Conservation (phyloP, 2,888 invertebrate genomes). For the Neoscelio sp. region DNA sequence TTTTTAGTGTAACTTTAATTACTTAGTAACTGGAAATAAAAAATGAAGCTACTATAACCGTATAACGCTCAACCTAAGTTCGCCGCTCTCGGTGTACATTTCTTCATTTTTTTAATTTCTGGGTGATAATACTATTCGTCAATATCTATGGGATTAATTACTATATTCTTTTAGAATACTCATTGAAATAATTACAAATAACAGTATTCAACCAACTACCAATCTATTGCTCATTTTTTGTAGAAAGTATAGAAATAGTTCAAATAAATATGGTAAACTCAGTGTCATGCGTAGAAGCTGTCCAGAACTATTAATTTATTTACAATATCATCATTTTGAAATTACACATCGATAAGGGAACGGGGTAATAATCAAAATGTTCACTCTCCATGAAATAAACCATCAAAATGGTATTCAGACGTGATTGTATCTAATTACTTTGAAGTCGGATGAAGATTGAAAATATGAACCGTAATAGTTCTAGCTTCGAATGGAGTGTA, state of each 20-base stretch:
- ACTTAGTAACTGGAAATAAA: too few relatives aligned
- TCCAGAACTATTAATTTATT: constrained; percentile 11
- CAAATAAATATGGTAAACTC: constrained; percentile 11
- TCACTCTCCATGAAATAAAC: constrained; percentile 39
- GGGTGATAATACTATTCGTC: too few relatives aligned
- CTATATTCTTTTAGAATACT: too few relatives aligned
- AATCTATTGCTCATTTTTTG: constrained; percentile 11
- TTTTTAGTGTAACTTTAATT: too few relatives aligned
- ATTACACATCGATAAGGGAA: constrained; percentile 13
- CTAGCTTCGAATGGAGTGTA: not conserved
- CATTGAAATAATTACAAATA: too few relatives aligned
- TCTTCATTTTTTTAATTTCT: too few relatives aligned
- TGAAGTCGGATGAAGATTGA: constrained; percentile 39
- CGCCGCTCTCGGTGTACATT: too few relatives aligned
- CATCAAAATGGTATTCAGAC: constrained; percentile 17
- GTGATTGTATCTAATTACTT: constrained; percentile 49
- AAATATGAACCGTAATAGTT: constrained; percentile 24
- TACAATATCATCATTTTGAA: constrained; percentile 15
- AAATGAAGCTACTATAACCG: too few relatives aligned
- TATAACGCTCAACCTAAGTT: too few relatives aligned
- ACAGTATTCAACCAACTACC: constrained; percentile 65
- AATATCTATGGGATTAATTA: too few relatives aligned
- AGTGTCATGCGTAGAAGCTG: constrained; percentile 32
- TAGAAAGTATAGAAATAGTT: constrained; percentile 26
- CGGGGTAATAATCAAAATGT: constrained; percentile 13